Evolutionary conservation across 2,113 vertebrate genomes (phyloP).

Genomic region (Pontoporia blainvillei): DNA sequence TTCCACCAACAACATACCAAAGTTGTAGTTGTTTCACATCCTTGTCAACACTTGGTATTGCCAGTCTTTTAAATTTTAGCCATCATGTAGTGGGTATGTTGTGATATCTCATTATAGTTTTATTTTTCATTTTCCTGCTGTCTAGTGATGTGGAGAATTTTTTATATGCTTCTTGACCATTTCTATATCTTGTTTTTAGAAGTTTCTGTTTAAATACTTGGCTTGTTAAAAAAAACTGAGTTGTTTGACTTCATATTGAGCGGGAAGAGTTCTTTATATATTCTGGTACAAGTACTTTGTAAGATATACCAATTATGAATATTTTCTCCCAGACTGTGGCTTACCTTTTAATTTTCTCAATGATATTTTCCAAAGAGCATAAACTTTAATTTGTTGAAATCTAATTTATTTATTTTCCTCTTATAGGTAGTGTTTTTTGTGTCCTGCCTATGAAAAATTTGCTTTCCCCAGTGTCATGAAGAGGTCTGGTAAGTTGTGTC

Average conservation of each 20-base stretch:
- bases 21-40: neutral
- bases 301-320: neutral
- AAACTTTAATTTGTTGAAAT: neutral
- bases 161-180: neutral
- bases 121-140: neutral
- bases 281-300: neutral
- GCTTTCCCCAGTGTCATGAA: neutral
- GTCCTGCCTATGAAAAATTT: neutral
- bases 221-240: neutral
- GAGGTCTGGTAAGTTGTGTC: neutral
- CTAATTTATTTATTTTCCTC: neutral
- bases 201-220: slow-evolving; percentile 34
- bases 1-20: neutral
- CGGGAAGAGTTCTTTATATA: neutral
- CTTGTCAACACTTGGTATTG: neutral
- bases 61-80: neutral
- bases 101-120: neutral
- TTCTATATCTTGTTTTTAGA: neutral
- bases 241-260: neutral
- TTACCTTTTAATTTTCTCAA: neutral
- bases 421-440: neutral
- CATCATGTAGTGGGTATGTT: neutral
- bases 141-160: neutral
- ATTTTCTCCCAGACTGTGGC: neutral
- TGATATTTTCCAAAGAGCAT: neutral